Conservation (phyloP, 2,113 vertebrate species). For the Zingel zingel region DNA sequence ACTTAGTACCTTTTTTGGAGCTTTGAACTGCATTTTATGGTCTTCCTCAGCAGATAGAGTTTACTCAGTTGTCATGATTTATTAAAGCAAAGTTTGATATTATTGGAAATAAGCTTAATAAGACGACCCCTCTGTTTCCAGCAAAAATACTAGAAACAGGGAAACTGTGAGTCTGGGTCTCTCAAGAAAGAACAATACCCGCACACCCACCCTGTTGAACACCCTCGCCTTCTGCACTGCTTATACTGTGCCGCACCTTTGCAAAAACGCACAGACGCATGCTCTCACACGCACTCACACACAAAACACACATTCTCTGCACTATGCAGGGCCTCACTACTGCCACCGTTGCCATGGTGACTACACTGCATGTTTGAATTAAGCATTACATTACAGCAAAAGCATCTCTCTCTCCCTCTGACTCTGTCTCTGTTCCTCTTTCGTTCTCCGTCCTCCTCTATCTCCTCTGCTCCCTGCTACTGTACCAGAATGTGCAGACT, state of each 20-base stretch:
- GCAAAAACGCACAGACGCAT: constrained; percentile 43
- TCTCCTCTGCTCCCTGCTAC: constrained; percentile 65
- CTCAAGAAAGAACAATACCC: no score
- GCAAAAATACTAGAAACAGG: no score
- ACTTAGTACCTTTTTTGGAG: not conserved
- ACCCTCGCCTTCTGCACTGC: not conserved
- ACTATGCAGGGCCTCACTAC: constrained; percentile 82
- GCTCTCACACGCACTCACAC: constrained; percentile 34
- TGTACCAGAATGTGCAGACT: constrained; percentile 68
- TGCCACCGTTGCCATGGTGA: constrained; percentile 87
- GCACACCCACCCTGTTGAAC: not conserved
- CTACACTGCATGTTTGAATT: constrained; percentile 87
- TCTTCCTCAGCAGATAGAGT: not conserved
- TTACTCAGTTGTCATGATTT: not conserved
- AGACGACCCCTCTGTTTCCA: no score
- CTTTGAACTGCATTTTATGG: not conserved
- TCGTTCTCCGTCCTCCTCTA: constrained; percentile 56
- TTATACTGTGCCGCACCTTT: constrained; percentile 48
- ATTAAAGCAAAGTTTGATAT: constrained; percentile 2
- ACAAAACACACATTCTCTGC: constrained; percentile 69
- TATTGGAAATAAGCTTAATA: not conserved
- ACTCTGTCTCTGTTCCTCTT: constrained; percentile 56
- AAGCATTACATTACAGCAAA: constrained; percentile 85
- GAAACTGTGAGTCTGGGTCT: no score
- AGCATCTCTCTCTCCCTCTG: constrained; percentile 72